These are phyloP conservation scores for Oncorhynchus clarkii DNA, from an alignment of 2,113 vertebrate species.

Conservation along the genomic window DNA sequence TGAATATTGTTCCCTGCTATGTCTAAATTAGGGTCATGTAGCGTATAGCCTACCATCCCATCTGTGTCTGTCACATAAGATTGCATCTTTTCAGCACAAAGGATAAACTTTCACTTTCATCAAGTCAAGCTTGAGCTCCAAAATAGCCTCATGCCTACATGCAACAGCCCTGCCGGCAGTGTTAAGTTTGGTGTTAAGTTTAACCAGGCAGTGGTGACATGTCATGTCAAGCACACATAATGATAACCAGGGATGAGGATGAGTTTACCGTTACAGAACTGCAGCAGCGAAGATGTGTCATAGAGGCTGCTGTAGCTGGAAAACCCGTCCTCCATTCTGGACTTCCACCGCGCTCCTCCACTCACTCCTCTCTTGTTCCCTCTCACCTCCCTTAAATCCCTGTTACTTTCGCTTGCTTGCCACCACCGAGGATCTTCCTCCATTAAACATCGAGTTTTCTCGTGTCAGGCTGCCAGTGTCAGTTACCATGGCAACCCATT, in stretches of 20 bases:
- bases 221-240: not conserved
- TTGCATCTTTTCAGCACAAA: not conserved
- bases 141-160: not conserved
- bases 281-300: constrained; percentile 94
- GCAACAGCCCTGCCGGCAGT: not conserved
- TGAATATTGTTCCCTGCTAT: not conserved
- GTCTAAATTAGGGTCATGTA: constrained; percentile 5
- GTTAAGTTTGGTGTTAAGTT: constrained; percentile 3
- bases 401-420: constrained; percentile 66
- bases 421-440: constrained; percentile 62
- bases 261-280: constrained; percentile 92
- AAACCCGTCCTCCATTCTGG: constrained; percentile 95
- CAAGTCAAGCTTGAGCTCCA: constrained; percentile 7
- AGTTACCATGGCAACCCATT: constrained; percentile 91
- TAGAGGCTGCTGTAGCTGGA: constrained; percentile 92
- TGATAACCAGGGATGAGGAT: constrained; percentile 27
- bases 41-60: not conserved
- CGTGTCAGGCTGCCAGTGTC: constrained; percentile 83
- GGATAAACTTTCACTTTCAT: constrained; percentile 15
- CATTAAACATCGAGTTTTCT: constrained; percentile 68
- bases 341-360: constrained; percentile 61
- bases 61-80: not conserved
- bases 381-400: constrained; percentile 45
- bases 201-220: not conserved
- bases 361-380: constrained; percentile 27